These are phyloP conservation scores for Aporophyla nigra DNA, from an alignment of 2,888 invertebrate species.

Conservation along the genomic window DNA sequence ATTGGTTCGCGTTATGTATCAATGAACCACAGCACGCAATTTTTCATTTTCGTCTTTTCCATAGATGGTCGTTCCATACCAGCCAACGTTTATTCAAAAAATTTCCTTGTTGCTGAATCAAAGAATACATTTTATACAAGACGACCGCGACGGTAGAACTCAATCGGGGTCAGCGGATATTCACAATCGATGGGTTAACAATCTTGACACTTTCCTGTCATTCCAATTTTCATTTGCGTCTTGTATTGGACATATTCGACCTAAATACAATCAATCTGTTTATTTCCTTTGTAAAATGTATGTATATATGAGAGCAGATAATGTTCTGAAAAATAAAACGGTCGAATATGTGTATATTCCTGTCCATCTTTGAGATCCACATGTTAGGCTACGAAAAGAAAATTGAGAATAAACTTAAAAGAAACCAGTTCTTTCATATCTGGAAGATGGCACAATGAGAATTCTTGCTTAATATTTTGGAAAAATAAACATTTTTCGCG, in stretches of 20 bases:
- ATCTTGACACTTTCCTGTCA: constrained; percentile 26
- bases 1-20: too few species aligned
- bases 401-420: constrained; percentile 14
- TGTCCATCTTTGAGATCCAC: constrained; percentile 19
- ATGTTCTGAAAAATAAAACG: neutral
- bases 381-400: constrained; percentile 10
- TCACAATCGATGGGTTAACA: constrained; percentile 34
- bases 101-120: neutral
- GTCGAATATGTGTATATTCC: too few species aligned
- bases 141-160: neutral
- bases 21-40: neutral
- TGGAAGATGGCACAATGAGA: neutral
- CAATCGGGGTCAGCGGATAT: constrained; percentile 49
- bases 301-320: neutral
- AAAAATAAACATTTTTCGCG: constrained; percentile 33
- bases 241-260: neutral
- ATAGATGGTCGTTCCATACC: too few species aligned
- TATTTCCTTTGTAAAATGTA: neutral
- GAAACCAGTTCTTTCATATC: constrained; percentile 17
- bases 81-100: neutral
- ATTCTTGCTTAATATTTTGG: neutral
- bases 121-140: constrained; percentile 8
- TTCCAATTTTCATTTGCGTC: constrained; percentile 21
- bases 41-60: neutral
- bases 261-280: neutral